These are phyloP conservation scores for Torymus auratus DNA, from an alignment of 2,888 invertebrate species.

Conservation along the genomic window DNA sequence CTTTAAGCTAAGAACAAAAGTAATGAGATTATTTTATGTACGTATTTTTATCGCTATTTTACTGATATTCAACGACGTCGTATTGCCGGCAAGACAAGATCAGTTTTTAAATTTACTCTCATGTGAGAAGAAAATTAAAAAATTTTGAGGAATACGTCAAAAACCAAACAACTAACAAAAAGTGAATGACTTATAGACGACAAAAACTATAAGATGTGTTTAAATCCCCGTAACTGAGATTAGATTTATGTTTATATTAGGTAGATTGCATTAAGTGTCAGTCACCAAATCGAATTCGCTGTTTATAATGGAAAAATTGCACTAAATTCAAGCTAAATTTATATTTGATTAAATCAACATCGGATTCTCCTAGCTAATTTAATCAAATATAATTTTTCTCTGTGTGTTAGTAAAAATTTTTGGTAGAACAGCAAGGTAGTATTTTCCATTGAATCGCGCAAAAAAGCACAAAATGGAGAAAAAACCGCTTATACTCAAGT, in stretches of 20 bases:
- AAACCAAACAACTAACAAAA: constrained; percentile 6
- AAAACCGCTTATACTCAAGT: constrained; percentile 3
- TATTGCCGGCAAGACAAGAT: constrained; percentile 24
- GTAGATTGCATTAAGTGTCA: not conserved
- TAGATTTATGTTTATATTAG: constrained; percentile 19
- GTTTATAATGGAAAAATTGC: not conserved
- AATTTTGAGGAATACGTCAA: not conserved
- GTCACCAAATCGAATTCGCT: constrained; percentile 16
- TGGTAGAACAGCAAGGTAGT: constrained; percentile 4
- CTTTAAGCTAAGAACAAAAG: constrained; percentile 55
- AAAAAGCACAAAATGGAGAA: constrained; percentile 28
- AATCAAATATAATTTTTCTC: constrained; percentile 12
- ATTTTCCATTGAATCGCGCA: not conserved
- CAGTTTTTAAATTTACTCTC: constrained; percentile 47
- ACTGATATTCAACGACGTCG: constrained; percentile 48
- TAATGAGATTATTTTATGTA: constrained; percentile 58
- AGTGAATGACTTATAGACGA: constrained; percentile 15
- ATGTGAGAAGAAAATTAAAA: constrained; percentile 19
- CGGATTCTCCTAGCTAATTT: not conserved
- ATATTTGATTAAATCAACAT: not conserved
- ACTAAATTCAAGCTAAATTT: constrained; percentile 8
- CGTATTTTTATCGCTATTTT: constrained; percentile 54
- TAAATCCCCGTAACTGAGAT: constrained; percentile 8
- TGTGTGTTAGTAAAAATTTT: constrained; percentile 15
- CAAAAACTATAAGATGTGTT: not conserved